Evolutionary conservation across 2,113 vertebrate species (phyloP).

Genomic region (Tachuris rubrigastra): DNA sequence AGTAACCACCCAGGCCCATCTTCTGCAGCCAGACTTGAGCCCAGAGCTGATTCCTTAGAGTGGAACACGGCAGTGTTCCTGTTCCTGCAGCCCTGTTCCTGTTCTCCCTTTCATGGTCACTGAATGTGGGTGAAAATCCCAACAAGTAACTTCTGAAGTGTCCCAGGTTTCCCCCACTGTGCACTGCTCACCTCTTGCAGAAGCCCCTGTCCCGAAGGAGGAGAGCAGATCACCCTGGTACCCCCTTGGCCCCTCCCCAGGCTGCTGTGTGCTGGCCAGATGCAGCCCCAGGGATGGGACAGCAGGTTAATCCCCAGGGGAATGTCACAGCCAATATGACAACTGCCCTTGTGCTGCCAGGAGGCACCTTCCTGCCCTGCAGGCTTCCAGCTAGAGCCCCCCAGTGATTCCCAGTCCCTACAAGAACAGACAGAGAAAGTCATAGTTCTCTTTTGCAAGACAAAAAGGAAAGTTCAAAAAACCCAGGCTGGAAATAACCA

Average conservation of each 20-base stretch:
- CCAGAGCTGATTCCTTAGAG: background rate
- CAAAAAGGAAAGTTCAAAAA: background rate
- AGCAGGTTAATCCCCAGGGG: background rate
- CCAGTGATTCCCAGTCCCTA: too few species aligned
- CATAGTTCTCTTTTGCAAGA: background rate
- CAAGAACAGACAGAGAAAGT: background rate
- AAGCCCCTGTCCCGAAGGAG: background rate
- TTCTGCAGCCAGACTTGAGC: background rate
- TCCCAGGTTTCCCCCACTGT: background rate
- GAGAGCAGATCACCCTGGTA: too few species aligned
- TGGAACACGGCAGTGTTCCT: background rate
- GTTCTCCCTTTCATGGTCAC: background rate
- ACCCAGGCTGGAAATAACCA: background rate
- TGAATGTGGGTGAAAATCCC: background rate
- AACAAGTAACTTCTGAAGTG: background rate
- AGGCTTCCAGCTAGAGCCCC: background rate
- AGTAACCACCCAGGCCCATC: background rate
- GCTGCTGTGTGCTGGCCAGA: background rate
- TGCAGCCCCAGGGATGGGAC: background rate
- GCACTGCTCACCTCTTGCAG: background rate
- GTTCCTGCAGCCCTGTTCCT: background rate
- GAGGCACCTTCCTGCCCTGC: rapidly evolving
- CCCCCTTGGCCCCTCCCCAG: background rate
- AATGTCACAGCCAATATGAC: background rate
- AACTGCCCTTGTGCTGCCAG: background rate